A percentile compares a stretch with the other conserved stretches of the same genome.
Conservation (phyloP, 2,797 vertebrate species). For the Sebastes steindachneri region DNA sequence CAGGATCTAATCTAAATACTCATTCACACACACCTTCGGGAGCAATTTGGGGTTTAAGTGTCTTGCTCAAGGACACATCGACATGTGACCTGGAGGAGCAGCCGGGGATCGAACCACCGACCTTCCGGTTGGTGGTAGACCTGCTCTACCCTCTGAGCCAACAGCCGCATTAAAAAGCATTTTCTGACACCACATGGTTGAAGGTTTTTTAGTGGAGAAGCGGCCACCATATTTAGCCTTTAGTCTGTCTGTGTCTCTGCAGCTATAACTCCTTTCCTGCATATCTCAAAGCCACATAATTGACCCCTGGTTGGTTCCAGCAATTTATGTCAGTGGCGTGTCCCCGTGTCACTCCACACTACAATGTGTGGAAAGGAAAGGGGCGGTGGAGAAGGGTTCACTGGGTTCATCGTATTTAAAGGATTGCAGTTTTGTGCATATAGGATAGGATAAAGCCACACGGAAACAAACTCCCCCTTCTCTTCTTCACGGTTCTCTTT, state of each 20-base stretch:
- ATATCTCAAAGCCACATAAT: slow-evolving; percentile 71
- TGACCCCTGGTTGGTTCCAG: slow-evolving; percentile 50
- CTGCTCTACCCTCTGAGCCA: too few relatives aligned
- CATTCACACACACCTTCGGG: too few relatives aligned
- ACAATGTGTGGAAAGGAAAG: slow-evolving; percentile 56
- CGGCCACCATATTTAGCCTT: slow-evolving; percentile 50
- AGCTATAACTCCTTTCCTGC: slow-evolving; percentile 42
- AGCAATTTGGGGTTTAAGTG: too few relatives aligned
- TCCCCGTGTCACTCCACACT: slow-evolving; percentile 64
- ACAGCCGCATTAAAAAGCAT: background rate
- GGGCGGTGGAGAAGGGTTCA: slow-evolving; percentile 68
- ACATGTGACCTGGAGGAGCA: too few relatives aligned
- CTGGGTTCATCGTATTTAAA: slow-evolving; percentile 69
- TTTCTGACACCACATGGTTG: slow-evolving; percentile 43
- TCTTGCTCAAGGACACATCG: too few relatives aligned
- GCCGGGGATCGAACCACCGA: too few relatives aligned
- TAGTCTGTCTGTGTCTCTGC: slow-evolving; percentile 44
- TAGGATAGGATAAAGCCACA: slow-evolving; percentile 17
- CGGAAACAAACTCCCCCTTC: slow-evolving; percentile 8
- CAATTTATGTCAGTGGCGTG: slow-evolving; percentile 59
- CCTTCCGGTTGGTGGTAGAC: too few relatives aligned
- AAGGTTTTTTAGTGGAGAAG: slow-evolving; percentile 33
- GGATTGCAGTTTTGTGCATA: slow-evolving; percentile 37
- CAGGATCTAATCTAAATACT: too few relatives aligned
- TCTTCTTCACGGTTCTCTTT: slow-evolving; percentile 7